Base-by-base conservation (phyloP, 2,888 invertebrate species). In the Tetranychus piercei region DNA sequence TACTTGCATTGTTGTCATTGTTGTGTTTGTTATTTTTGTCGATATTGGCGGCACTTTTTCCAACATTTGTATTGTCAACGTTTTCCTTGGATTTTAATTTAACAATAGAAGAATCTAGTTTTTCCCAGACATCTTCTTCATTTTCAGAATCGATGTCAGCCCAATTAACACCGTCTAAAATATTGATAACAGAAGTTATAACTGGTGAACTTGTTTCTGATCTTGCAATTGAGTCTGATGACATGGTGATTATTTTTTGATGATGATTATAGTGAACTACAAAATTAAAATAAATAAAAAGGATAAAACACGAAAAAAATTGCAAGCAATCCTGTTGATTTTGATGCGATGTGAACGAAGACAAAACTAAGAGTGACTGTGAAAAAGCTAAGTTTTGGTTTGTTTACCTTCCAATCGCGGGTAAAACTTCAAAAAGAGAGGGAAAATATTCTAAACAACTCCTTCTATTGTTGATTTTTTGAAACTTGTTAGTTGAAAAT, bases 141-240 rank as follows among this genome's bases (percentile, higher is more conserved):
- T 69, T 69, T 11, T 69, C 69, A 23, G 69, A 69, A 69, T 69
- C 69, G 23, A 69, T 69, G 11, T 69, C 69, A 0, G 69, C 69
- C 69, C 69, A 69, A 69, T 69, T 69, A 11, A 69, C 34, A 23
- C 69, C 69, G 20, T 23, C 69, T 7, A 69, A 69, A 7, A 55
- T 55, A 55, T 55, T 55, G 0, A 7, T 6, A 15, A 55, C 55
- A 15, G 55, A 55, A 15, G 55, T 55, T 9, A 55, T 55, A 3
- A 55, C 55, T 55, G 55, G 55, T 55, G 55, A 55, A 55, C 11
- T 15, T 6, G 55, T 9, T 55, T 55, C 11, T 2, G 15, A 15
- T 15, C 15, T 15, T 15, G 9, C 3, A 7, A 9, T 55, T 55
- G 55, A 15, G 9, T 55, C 55, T 6, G 55, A 55, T 55, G 55